Evolutionary conservation across 2,888 invertebrate species (phyloP), one percentile per base, ranked within the genome.

Genomic region (Laothoe populi): DNA sequence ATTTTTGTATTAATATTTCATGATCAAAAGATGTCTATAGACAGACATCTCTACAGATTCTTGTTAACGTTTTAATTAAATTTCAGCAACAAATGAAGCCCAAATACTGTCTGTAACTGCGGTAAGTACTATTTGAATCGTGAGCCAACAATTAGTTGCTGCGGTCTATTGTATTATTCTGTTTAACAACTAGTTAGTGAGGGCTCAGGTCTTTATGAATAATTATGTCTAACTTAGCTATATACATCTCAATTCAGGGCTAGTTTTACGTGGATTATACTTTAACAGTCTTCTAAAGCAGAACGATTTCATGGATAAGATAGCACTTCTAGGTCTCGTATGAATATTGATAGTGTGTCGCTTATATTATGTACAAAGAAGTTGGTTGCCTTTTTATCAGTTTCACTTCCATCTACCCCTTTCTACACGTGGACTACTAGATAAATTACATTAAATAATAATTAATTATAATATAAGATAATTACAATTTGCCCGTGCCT

Each of bases 11-110:
- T 58, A 24, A 58, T 42, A 58, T 40, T 58, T 58, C 42, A n/a
- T 21, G 40, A 58, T 58, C 57, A 53, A 53, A 53, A 53, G 53
- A 53, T 19, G 53, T 19, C 53, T 16, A 53, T 53, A 35, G 10
- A 31, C 31, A 16, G n/a, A n/a, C n/a, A n/a, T n/a, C n/a, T n/a
- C 35, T 19, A 11, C 31, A 35, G 19, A 19, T 35, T 31, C 53
- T 53, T 53, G 53, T 53, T 53, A 35, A 35, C 31, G 35, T 53
- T 53, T 53, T 53, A 53, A 53, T 53, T 53, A 53, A 53, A 53
- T 35, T 53, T 53, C 31, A 19, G 49, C 49, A 49, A 49, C 31
- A 19, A 53, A 53, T 53, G 8, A 19, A n/a, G 10, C 16, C 31
- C 31, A 35, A 35, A 53, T 48, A 26, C 35, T 53, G 11, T 31